These are phyloP conservation scores for Petrocephalus schoutedeni DNA, from an alignment of 2,797 vertebrate species.

Conservation along the genomic window DNA sequence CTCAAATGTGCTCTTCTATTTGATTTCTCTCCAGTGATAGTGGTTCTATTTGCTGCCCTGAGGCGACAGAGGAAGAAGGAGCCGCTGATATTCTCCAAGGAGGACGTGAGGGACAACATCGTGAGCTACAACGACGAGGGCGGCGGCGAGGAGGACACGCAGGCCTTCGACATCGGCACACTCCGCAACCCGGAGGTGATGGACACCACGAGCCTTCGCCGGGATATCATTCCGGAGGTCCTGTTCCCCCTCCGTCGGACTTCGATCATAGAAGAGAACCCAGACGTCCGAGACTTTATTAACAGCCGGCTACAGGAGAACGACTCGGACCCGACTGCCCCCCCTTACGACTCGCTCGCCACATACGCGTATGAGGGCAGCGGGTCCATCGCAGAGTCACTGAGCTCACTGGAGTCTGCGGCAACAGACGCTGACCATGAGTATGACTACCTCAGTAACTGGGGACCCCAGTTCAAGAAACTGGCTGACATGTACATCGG, in stretches of 20 bases:
- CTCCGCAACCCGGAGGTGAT: conserved; percentile 72
- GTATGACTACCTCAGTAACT: conserved; percentile 78
- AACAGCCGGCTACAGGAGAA: conserved; percentile 73
- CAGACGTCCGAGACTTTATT: conserved; percentile 78
- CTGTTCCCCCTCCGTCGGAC: conserved; percentile 68
- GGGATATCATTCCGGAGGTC: conserved; percentile 74
- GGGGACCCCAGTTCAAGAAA: conserved; percentile 79
- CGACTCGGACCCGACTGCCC: conserved; percentile 70
- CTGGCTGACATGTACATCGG: conserved; percentile 78
- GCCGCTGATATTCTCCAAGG: conserved; percentile 78
- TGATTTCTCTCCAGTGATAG: conserved; percentile 44
- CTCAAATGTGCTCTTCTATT: neutral
- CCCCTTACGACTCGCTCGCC: conserved; percentile 76
- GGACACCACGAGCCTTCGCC: conserved; percentile 69
- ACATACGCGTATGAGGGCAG: conserved; percentile 79
- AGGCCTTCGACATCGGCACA: conserved; percentile 81
- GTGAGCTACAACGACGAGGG: conserved; percentile 84
- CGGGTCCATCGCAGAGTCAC: conserved; percentile 72
- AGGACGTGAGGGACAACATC: conserved; percentile 81
- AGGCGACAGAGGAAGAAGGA: conserved; percentile 77
- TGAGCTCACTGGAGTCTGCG: conserved; percentile 75
- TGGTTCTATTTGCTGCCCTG: conserved; percentile 76
- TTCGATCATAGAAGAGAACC: conserved; percentile 66
- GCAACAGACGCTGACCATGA: conserved; percentile 73
- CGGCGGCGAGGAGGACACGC: conserved; percentile 78